Evolutionary conservation across 2,797 vertebrate genomes (phyloP).

Genomic region (Clarias pachynema): DNA sequence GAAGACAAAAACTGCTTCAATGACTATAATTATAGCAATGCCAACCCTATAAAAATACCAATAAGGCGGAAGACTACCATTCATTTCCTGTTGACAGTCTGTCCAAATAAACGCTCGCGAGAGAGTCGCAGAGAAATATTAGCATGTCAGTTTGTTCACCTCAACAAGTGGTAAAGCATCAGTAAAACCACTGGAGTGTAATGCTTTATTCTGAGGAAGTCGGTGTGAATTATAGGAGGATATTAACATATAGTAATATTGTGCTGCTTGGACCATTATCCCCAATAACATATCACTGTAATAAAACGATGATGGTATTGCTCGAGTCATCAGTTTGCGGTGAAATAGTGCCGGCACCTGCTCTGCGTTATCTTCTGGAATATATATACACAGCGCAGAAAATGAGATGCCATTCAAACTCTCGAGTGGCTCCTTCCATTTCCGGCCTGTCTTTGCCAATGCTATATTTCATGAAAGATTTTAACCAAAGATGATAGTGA

Average conservation of each 20-base stretch:
- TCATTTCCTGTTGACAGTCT: slow-evolving; percentile 5
- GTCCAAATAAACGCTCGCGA: slow-evolving; percentile 34
- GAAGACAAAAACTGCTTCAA: slow-evolving; percentile 27
- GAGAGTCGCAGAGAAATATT: slow-evolving; percentile 26
- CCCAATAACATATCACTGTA: slow-evolving; percentile 4
- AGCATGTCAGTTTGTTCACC: not conserved
- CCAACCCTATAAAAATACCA: slow-evolving; percentile 15
- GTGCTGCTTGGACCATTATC: slow-evolving; percentile 22
- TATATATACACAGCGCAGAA: not conserved
- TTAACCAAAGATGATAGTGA: slow-evolving; percentile 58
- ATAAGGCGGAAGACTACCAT: slow-evolving; percentile 31
- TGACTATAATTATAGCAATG: slow-evolving; percentile 14
- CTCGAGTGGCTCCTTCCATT: slow-evolving; percentile 35
- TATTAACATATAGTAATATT: slow-evolving; percentile 38
- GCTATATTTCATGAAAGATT: slow-evolving; percentile 68
- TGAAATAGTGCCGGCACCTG: slow-evolving; percentile 13
- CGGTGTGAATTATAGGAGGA: slow-evolving; percentile 11
- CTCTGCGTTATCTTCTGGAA: slow-evolving; percentile 25
- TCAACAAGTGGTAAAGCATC: slow-evolving; percentile 29
- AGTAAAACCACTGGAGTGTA: slow-evolving; percentile 18
- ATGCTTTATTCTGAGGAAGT: slow-evolving; percentile 24
- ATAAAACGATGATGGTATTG: slow-evolving; percentile 13
- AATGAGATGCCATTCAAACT: slow-evolving; percentile 29
- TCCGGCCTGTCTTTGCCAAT: slow-evolving; percentile 57
- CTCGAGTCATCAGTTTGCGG: slow-evolving; percentile 1